phyloP scores from a whole-genome alignment of 2,113 vertebrate species.

The Cochlearius cochlearius region DNA sequence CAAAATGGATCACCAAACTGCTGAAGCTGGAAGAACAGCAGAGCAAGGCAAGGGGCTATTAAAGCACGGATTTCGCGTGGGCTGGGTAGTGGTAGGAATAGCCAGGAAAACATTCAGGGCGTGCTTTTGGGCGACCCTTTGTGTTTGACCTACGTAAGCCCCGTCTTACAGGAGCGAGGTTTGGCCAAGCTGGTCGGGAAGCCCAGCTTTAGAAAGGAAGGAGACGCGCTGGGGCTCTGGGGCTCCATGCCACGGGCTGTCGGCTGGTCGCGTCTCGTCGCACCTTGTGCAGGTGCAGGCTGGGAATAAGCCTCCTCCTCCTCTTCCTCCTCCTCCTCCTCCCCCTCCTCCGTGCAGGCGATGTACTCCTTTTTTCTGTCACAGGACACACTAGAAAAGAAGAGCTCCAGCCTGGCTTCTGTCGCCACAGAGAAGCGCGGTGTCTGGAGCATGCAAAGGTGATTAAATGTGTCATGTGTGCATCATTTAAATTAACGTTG shows the following conservation, averaged over 20 bases:
- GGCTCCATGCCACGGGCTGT: rapidly evolving
- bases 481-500: slow-evolving; percentile 46
- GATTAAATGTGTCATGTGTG: background rate
- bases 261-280: rapidly evolving
- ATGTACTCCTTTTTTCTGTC: background rate
- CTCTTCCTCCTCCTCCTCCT: background rate
- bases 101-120: background rate
- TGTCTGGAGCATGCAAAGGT: background rate
- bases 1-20: no score
- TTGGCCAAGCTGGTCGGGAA: background rate
- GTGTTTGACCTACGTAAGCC: background rate
- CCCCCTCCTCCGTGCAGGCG: background rate
- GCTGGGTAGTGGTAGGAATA: background rate
- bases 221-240: background rate
- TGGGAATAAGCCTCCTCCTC: background rate
- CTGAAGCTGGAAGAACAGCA: background rate
- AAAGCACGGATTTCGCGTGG: rapidly evolving
- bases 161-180: rapidly evolving
- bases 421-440: rapidly evolving
- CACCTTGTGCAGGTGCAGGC: background rate
- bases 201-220: background rate
- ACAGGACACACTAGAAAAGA: background rate
- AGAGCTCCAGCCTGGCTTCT: background rate
- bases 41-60: background rate
- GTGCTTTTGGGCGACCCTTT: background rate